phyloP scores from a whole-genome alignment of 2,888 invertebrate species.

The Oxyteleia sp. region DNA sequence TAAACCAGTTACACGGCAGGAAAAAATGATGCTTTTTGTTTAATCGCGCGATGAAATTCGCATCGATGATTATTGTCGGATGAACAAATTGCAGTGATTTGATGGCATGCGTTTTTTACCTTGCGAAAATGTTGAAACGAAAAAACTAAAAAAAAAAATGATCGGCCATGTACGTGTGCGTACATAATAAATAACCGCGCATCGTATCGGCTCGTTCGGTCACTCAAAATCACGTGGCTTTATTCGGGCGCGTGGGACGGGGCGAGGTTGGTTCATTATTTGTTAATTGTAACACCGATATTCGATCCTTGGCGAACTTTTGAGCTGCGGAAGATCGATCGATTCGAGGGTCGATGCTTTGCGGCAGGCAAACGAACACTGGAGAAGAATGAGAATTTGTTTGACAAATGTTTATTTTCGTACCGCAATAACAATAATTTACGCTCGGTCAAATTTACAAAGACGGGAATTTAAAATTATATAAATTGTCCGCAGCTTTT shows the following conservation, averaged over 20 bases:
- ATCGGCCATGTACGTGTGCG: constrained; percentile 41
- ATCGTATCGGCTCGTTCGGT: constrained; percentile 39
- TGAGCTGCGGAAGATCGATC: constrained; percentile 18
- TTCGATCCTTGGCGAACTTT: constrained; percentile 27
- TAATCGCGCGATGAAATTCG: constrained; percentile 71
- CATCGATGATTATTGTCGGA: constrained; percentile 77
- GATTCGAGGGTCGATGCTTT: no score
- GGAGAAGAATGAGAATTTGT: no score
- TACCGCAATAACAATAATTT: no score
- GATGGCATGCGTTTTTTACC: constrained; percentile 30
- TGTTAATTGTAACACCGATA: constrained; percentile 53
- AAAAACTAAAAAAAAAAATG: constrained; percentile 58
- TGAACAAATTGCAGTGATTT: constrained; percentile 59
- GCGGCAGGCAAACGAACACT: no score
- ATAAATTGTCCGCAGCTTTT: no score
- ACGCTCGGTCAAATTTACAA: no score
- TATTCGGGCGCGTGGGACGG: constrained; percentile 35
- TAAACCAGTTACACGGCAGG: constrained; percentile 78
- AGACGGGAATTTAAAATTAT: no score
- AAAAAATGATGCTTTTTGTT: constrained; percentile 67
- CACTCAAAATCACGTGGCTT: constrained; percentile 59
- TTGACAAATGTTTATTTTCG: no score
- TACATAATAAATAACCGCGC: constrained; percentile 67
- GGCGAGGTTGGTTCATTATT: constrained; percentile 53
- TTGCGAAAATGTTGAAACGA: constrained; percentile 43